phyloP scores from a whole-genome alignment of 2,888 invertebrate genomes.

The Metallyticus violacea region DNA sequence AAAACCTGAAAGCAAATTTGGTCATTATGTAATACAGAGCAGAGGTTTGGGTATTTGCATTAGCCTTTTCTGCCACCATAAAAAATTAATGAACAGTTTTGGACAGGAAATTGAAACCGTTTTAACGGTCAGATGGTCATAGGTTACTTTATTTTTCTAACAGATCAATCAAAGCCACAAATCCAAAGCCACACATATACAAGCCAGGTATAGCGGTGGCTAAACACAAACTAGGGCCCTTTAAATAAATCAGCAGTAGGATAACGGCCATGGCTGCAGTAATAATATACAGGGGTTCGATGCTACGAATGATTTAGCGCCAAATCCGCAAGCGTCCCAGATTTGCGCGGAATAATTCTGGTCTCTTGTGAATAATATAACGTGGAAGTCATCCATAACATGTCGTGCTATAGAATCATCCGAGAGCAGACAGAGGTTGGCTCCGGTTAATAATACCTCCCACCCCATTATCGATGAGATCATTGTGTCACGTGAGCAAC shows the following conservation, averaged over 20 bases:
- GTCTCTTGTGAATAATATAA: not conserved
- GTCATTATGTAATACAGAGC: not conserved
- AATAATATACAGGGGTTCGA: not conserved
- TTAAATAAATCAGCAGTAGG: not conserved
- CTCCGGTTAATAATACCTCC: not conserved
- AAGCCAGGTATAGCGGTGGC: not conserved
- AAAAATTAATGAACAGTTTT: not conserved
- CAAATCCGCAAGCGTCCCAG: not conserved
- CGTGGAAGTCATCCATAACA: not conserved
- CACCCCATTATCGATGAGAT: not conserved
- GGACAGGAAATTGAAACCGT: not conserved
- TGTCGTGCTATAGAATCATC: not conserved
- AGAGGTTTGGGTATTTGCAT: not conserved
- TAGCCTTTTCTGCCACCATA: not conserved
- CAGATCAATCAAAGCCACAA: not conserved
- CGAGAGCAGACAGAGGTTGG: not conserved
- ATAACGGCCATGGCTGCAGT: not conserved
- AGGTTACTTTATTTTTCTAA: not conserved
- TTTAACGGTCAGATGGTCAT: not conserved
- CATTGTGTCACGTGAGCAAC: not conserved
- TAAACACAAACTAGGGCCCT: not conserved
- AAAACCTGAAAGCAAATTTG: not conserved
- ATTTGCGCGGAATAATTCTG: not conserved
- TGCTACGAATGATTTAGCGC: not conserved
- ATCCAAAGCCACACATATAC: not conserved